Percentiles rank a stretch among this genome's conserved stretches.
phyloP scores from a whole-genome alignment of 2,113 vertebrate species.

The Pampusana beccarii region DNA sequence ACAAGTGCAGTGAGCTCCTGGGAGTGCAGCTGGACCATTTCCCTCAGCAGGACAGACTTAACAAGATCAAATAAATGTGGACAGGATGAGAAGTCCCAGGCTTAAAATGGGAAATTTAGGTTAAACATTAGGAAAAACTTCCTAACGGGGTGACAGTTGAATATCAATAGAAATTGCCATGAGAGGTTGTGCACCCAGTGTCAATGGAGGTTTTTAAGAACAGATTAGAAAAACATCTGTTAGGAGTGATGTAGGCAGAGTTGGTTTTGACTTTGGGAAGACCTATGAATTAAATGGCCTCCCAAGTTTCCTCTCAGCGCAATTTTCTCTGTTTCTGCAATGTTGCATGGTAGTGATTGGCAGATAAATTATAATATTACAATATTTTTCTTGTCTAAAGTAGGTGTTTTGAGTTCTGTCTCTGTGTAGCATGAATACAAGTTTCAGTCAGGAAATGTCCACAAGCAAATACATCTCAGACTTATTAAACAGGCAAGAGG shows the following conservation, averaged over 20 bases:
- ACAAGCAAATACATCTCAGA: neutral
- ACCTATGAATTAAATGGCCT: neutral
- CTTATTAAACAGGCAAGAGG: neutral
- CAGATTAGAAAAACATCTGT: conserved; percentile 7
- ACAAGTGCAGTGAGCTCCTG: neutral
- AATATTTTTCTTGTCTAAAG: neutral
- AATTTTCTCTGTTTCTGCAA: neutral
- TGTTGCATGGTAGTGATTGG: neutral
- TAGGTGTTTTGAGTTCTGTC: neutral
- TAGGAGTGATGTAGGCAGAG: neutral
- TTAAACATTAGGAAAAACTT: neutral
- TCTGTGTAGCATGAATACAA: neutral
- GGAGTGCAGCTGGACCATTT: neutral
- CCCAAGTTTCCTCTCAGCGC: neutral
- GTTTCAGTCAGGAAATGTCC: neutral
- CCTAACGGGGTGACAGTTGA: neutral
- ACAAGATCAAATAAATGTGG: neutral
- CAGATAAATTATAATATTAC: neutral
- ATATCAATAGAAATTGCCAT: neutral
- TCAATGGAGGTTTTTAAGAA: neutral
- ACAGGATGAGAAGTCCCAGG: neutral
- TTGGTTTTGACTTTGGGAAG: neutral
- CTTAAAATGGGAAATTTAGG: neutral
- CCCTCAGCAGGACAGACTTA: neutral
- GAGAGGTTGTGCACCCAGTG: neutral